These are phyloP conservation scores for Crematogaster levior DNA, from an alignment of 2,888 invertebrate species.

Conservation along the genomic window DNA sequence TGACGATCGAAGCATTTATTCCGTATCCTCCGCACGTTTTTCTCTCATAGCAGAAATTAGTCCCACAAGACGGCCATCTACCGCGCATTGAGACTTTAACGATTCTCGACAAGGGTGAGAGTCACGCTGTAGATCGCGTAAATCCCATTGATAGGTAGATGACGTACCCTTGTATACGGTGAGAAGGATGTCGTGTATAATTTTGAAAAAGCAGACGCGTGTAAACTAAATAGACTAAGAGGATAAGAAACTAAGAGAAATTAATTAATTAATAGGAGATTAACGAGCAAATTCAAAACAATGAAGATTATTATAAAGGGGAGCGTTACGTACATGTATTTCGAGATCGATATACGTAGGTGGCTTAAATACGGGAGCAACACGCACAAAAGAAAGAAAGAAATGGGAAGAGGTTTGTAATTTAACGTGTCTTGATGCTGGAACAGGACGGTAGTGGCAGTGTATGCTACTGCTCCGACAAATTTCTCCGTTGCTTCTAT, in stretches of 20 bases:
- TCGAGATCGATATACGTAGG: slow-evolving; percentile 13
- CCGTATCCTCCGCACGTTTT: slow-evolving; percentile 58
- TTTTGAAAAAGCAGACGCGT: slow-evolving; percentile 32
- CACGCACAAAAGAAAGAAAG: slow-evolving; percentile 13
- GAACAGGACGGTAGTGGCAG: slow-evolving; percentile 29
- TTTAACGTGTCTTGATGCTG: slow-evolving; percentile 19
- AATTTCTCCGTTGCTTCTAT: slow-evolving; percentile 30
- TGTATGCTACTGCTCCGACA: slow-evolving; percentile 34
- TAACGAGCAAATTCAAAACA: not conserved
- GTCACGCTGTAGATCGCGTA: slow-evolving; percentile 31
- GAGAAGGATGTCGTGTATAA: slow-evolving; percentile 13
- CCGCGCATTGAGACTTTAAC: slow-evolving; percentile 54
- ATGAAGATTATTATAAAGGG: not conserved
- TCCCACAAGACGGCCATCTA: slow-evolving; percentile 52
- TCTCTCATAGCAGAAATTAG: slow-evolving; percentile 65
- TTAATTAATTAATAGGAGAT: not conserved
- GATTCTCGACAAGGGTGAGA: slow-evolving; percentile 8
- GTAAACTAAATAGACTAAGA: slow-evolving; percentile 32
- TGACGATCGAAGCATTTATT: slow-evolving; percentile 58
- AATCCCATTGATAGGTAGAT: slow-evolving; percentile 19
- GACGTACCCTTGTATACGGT: not conserved
- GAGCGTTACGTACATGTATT: not conserved
- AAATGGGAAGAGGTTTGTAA: slow-evolving; percentile 38
- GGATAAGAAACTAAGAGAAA: slow-evolving; percentile 23
- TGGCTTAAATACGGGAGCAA: slow-evolving; percentile 14